Evolutionary conservation across 2,113 vertebrate genomes (phyloP).

Genomic region (Chaetodon trifascialis): DNA sequence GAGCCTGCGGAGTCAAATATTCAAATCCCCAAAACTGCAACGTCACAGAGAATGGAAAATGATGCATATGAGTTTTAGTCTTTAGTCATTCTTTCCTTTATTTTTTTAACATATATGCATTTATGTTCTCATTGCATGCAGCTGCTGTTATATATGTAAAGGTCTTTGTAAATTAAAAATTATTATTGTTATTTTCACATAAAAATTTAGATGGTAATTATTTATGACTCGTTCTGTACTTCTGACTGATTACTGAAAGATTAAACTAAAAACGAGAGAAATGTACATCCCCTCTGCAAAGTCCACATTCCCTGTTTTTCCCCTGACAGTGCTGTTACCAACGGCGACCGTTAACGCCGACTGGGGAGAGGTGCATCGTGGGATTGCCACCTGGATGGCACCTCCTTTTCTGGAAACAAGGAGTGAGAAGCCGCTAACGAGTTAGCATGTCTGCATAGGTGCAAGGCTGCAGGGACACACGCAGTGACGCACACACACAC

Average conservation of each 20-base stretch:
- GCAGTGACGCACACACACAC: not conserved
- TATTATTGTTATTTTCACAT: not conserved
- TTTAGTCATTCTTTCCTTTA: too few species aligned
- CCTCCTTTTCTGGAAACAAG: constrained; percentile 70
- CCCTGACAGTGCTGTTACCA: constrained; percentile 56
- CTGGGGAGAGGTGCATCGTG: constrained; percentile 71
- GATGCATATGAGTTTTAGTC: not conserved
- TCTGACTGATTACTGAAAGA: constrained; percentile 1
- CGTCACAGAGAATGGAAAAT: not conserved
- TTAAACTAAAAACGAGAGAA: not conserved
- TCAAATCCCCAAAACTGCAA: constrained; percentile 4
- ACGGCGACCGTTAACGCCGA: constrained; percentile 55
- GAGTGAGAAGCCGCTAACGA: constrained; percentile 82
- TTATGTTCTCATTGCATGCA: not conserved
- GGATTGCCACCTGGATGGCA: constrained; percentile 77
- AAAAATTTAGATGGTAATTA: not conserved
- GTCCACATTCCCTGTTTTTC: constrained; percentile 23
- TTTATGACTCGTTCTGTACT: not conserved
- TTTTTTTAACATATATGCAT: not conserved
- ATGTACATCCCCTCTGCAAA: not conserved
- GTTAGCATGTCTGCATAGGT: constrained; percentile 77
- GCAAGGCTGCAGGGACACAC: constrained; percentile 61
- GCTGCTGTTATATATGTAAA: not conserved
- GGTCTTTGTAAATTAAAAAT: not conserved
- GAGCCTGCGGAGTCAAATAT: constrained; percentile 12